A percentile compares a stretch with the other conserved stretches of the same genome.
Evolutionary conservation across 2,888 invertebrate genomes (phyloP).

Genomic region (Stratiomys singularior): DNA sequence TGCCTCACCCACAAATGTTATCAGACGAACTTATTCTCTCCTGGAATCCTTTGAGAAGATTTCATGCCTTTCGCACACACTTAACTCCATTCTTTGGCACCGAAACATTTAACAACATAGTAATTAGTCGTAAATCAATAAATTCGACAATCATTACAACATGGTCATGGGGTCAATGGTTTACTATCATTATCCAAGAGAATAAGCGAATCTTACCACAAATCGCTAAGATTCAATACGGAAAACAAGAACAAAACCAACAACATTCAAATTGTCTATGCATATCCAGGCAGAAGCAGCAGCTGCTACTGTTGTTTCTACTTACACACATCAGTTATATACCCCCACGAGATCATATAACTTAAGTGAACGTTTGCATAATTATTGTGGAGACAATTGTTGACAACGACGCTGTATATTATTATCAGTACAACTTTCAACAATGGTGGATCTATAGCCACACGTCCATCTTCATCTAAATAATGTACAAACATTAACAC

Average conservation of each 20-base stretch:
- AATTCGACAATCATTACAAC: background rate
- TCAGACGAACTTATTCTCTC: too few relatives aligned
- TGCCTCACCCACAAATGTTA: too few relatives aligned
- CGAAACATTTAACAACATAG: background rate
- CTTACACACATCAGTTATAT: too few relatives aligned
- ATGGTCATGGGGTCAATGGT: conserved; percentile 2
- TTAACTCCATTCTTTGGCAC: background rate
- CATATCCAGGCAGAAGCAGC: too few relatives aligned
- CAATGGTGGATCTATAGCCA: background rate
- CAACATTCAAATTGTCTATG: too few relatives aligned
- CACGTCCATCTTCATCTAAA: too few relatives aligned
- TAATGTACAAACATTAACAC: too few relatives aligned
- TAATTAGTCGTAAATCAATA: conserved; percentile 14
- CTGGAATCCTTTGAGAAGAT: background rate
- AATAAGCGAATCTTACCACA: too few relatives aligned
- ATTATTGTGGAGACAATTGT: conserved; percentile 5
- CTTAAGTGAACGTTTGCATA: background rate
- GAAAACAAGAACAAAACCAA: too few relatives aligned
- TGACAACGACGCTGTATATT: background rate
- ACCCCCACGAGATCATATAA: too few relatives aligned
- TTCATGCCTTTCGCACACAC: background rate
- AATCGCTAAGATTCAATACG: too few relatives aligned
- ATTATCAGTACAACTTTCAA: background rate
- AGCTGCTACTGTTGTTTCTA: too few relatives aligned
- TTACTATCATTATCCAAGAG: background rate